Evolutionary conservation across 2,888 invertebrate species (phyloP), one percentile per base, ranked within the genome.

Genomic region (Dolichomitus sp.): DNA sequence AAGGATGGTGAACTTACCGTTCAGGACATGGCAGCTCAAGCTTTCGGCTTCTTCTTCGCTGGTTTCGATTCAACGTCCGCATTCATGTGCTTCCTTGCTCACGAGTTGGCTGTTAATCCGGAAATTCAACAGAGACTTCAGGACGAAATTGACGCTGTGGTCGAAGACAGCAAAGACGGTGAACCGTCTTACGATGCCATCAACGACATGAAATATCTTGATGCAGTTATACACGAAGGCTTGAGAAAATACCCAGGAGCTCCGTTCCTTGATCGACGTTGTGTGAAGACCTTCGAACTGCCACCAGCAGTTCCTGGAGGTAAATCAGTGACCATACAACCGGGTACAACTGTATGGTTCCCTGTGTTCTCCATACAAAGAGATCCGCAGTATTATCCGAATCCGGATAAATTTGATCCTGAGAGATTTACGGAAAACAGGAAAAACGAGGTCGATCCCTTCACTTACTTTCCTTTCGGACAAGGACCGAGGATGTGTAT

Each of bases 131-230:
- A 94, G 0, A 94, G 90, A 84, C 88, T 95, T 80, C 89, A 84
- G 9, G 68, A 82, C 1, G 93, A 94, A 82, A 86, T 93, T 9
- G 92, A 93, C 4, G 37, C 72, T 2, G 76, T 79, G 6, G 14
- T 88, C 0, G 45, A 92, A 6, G 87, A 92, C 9, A 77, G 81
- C n/a, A 80, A 86, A 37, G 91, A 90, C 19, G 86, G 91, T 3
- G 86, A 92, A 48, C 69, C 94, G 4, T 94, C 91, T 0, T 94
- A 94, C 81, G 94, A 94, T 12, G 91, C 90, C 5, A 81, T 94
- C 0, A 90, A 93, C 1, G 94, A 94, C 63, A 94, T 95, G 90
- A 94, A 94, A 73, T 95, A 95, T 87, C 83, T 95, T 88, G 95
- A 95, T 74, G 95, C 95, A 94, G 95, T 95, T 0, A 87, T 94